Conservation (phyloP, 2,113 vertebrate genomes). For the Pterophyllum scalare region DNA sequence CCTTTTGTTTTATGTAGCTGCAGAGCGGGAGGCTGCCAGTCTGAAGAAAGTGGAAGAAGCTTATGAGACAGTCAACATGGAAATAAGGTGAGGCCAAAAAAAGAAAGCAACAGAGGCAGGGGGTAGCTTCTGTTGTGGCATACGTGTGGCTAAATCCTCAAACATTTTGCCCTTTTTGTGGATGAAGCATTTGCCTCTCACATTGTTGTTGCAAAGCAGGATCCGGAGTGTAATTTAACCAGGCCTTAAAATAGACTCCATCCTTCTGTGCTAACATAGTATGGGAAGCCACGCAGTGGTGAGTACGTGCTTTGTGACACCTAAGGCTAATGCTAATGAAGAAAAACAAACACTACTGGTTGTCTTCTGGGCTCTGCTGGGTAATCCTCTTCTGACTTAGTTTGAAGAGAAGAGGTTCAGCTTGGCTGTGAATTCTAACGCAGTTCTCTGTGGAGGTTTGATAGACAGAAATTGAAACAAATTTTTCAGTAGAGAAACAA, state of each 20-base stretch:
- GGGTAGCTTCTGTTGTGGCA: constrained; percentile 2
- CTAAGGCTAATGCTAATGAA: constrained; percentile 72
- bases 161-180: constrained; percentile 3
- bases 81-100: constrained; percentile 74
- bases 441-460: not conserved
- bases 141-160: constrained; percentile 14
- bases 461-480: constrained; percentile 7
- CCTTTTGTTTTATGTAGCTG: constrained; percentile 74
- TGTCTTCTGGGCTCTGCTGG: constrained; percentile 51
- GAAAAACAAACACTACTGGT: constrained; percentile 63
- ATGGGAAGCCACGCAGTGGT: constrained; percentile 63
- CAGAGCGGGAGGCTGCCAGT: constrained; percentile 67
- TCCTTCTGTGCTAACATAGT: constrained; percentile 42
- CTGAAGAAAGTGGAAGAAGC: constrained; percentile 77
- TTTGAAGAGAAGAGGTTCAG: constrained; percentile 13
- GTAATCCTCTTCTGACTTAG: constrained; percentile 22
- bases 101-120: constrained; percentile 2
- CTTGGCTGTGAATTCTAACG: constrained; percentile 12
- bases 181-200: constrained; percentile 25
- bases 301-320: constrained; percentile 61
- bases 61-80: constrained; percentile 71
- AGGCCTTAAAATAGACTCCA: constrained; percentile 65
- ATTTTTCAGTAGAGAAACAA: constrained; percentile 1
- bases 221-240: constrained; percentile 35
- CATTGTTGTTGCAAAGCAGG: constrained; percentile 29